Percentiles rank a stretch among this genome's conserved stretches.
phyloP scores from a whole-genome alignment of 1,140 invertebrate genomes.

The Penaeus chinensis region DNA sequence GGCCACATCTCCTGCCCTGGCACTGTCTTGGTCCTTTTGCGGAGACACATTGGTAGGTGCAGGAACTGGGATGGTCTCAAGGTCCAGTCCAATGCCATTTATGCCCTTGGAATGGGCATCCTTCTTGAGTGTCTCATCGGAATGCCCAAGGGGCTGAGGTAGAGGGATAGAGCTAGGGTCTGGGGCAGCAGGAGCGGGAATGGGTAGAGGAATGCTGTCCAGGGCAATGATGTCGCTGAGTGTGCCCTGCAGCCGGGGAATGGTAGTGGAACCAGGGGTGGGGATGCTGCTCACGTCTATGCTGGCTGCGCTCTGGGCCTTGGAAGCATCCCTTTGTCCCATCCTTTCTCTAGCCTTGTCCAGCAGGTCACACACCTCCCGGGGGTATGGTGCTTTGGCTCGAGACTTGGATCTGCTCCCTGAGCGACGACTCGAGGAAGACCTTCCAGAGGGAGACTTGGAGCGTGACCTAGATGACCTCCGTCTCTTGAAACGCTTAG shows the following conservation, averaged over 20 bases:
- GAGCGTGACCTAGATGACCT: slow-evolving; percentile 10
- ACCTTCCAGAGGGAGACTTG: neutral
- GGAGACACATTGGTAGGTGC: neutral
- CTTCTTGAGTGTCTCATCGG: neutral
- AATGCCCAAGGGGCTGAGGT: slow-evolving; percentile 20
- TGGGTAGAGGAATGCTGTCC: slow-evolving; percentile 41
- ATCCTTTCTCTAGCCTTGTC: slow-evolving; percentile 4
- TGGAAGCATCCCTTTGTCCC: slow-evolving; percentile 2
- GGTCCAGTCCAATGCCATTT: neutral
- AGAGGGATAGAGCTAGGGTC: slow-evolving; percentile 52
- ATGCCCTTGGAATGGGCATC: neutral
- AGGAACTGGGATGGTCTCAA: slow-evolving; percentile 24
- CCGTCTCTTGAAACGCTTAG: neutral
- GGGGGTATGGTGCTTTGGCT: neutral
- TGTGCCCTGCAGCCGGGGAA: neutral
- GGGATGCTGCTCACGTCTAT: slow-evolving; percentile 15
- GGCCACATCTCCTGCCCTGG: slow-evolving; percentile 1
- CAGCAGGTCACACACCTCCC: slow-evolving; percentile 31
- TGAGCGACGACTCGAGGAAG: neutral
- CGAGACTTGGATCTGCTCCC: slow-evolving; percentile 15
- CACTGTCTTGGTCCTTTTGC: slow-evolving; percentile 17
- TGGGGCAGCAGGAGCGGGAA: slow-evolving; percentile 22
- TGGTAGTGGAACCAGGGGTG: neutral
- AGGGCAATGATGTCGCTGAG: neutral
- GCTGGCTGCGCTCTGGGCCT: neutral